A percentile compares a stretch with the other conserved stretches of the same genome.
phyloP scores from a whole-genome alignment of 1,140 invertebrate species.

The Panulirus ornatus region DNA sequence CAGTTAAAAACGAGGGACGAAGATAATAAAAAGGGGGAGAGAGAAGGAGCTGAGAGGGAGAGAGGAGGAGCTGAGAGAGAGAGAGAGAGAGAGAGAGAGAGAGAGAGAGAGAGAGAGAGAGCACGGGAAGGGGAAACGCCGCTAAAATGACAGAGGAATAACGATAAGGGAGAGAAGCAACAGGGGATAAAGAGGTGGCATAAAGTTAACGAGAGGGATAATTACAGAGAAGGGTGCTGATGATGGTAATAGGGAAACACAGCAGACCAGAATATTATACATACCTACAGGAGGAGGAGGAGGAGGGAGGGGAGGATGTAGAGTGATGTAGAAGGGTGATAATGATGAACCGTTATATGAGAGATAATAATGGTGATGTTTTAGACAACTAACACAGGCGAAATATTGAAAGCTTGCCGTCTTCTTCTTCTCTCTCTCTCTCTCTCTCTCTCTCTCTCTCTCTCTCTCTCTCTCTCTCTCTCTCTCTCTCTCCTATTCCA shows the following conservation, averaged over 20 bases:
- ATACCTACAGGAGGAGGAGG: neutral
- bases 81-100: neutral
- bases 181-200: conserved; percentile 41
- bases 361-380: neutral
- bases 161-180: conserved; percentile 25
- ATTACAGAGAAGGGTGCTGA: conserved; percentile 36
- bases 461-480: no score
- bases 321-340: neutral
- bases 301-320: neutral
- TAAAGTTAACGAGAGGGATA: conserved; percentile 44
- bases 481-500: no score
- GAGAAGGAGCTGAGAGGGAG: neutral
- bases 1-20: neutral
- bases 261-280: neutral
- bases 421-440: no score
- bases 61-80: no score
- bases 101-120: neutral
- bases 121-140: neutral
- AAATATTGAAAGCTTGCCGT: no score
- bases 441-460: no score
- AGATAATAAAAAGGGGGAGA: neutral
- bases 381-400: neutral
- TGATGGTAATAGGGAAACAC: neutral
- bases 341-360: neutral
- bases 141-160: conserved; percentile 4